These are phyloP conservation scores for Leucania comma DNA, from an alignment of 2,888 invertebrate species.

Conservation along the genomic window DNA sequence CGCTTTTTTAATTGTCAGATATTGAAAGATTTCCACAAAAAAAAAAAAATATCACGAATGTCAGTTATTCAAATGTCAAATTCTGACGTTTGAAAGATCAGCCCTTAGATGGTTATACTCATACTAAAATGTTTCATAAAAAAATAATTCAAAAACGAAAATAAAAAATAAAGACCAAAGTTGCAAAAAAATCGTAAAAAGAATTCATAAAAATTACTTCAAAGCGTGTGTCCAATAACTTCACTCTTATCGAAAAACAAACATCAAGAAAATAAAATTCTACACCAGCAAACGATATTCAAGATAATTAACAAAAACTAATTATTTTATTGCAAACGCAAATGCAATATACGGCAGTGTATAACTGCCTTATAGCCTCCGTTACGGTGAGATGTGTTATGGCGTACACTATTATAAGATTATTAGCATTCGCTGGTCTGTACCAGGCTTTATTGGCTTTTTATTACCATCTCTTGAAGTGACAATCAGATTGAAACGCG, in stretches of 20 bases:
- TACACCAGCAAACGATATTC: slow-evolving; percentile 17
- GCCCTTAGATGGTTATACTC: too few relatives aligned
- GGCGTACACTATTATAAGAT: slow-evolving; percentile 56
- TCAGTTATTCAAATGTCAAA: too few relatives aligned
- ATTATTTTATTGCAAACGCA: slow-evolving; percentile 49
- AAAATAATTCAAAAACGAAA: too few relatives aligned
- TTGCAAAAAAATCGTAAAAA: background rate
- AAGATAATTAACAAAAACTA: slow-evolving; percentile 46
- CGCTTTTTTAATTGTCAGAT: too few relatives aligned
- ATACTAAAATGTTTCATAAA: too few relatives aligned
- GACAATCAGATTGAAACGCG: slow-evolving; percentile 67
- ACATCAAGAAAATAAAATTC: background rate
- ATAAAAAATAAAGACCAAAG: too few relatives aligned
- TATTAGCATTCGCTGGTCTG: slow-evolving; percentile 59
- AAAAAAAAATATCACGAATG: too few relatives aligned
- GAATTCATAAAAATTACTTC: background rate
- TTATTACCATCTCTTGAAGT: slow-evolving; percentile 66
- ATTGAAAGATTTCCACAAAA: too few relatives aligned
- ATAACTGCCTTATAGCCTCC: slow-evolving; percentile 44
- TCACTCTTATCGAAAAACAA: background rate
- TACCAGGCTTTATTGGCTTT: slow-evolving; percentile 61
- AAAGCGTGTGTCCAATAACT: background rate
- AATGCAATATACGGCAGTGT: slow-evolving; percentile 41
- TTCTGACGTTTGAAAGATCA: too few relatives aligned
- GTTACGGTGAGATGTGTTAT: slow-evolving; percentile 52